Base-by-base conservation (phyloP, 2,888 invertebrate genomes). In the Melanostoma scalare region DNA sequence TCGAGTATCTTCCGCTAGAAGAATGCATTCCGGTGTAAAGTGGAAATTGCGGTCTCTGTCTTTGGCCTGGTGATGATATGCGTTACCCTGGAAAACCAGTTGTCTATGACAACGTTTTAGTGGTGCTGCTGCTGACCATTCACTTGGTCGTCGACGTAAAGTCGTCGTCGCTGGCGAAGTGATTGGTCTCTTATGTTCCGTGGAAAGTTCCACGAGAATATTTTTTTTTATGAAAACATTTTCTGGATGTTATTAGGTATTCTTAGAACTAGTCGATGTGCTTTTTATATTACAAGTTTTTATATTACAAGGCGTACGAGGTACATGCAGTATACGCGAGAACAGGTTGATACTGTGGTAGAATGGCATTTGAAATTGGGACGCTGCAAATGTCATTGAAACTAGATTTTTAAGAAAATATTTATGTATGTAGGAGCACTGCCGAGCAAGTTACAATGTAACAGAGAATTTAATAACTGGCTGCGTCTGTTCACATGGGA, bases 351-450 rank as follows among this genome's bases (percentile, higher is more conserved):
- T 55, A 10, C 5, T 9, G 38, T 20, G 36, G 61, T 75, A 52
- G 77, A 77, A 63, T 82, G 82, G 20, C 73, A 73, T 82, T 82
- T 78, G 58, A 40, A 82, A 78, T 58, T 78, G 68, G 78, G 72
- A 82, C 82, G 68, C 36, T 74, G 77, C 56, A 78, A 78, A 82
- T 82, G 82, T 82, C 69, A 82, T 36, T 56, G 40, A n/a, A 77
- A 56, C 61, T 48, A 68, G 67, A 72, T 68, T 82, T 44, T 8
- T 40, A 40, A n/a, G 6, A 33, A 6, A 33, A 61, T 31, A 44
- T 42, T 61, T 63, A 58, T 53, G 0, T 36, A 61, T 42, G 38
- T 20, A 6, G 61, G 48, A 38, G 46, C 35, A n/a, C 1, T 20
- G 20, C 20, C 20, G 0, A 20, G 20, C 20, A 20, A 20, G 20